Evolutionary conservation across 2,797 vertebrate genomes (phyloP), one percentile per base, ranked within the genome.

Genomic region (Cephalopachus bancanus): DNA sequence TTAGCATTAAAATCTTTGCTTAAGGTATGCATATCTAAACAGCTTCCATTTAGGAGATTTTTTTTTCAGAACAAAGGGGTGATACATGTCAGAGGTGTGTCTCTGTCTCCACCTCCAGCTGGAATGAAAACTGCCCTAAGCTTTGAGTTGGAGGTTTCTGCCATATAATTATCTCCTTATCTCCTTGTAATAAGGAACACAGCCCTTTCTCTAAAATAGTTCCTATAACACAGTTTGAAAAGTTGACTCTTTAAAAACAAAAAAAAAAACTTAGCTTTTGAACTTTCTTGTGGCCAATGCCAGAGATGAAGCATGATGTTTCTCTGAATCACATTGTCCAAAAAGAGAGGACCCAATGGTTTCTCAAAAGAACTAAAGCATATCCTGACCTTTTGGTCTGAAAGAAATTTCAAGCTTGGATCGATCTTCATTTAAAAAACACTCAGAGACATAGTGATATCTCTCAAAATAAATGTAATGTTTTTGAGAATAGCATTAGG

Each of bases 341-440:
- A 93, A 87, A 92, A 59, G 60, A 92, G 28, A 26, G 65, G 57
- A 85, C 10, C 30, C 6, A 74, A n/a, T 10, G 12, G 15, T 44
- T 87, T 17, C 30, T 91, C 67, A 81, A 76, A 24, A n/a, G 59
- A 76, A 93, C 30, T 59, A 20, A 86, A 57, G 33, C 19, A 2
- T 69, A 62, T 62, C 67, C 1, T 76, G 11, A 19, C n/a, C 10
- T 83, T 53, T 74, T 28, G 22, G 16, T 91, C 60, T 87, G 69
- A 75, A 69, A 76, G 16, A 67, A 91, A 30, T 79, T 28, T 88
- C 78, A 93, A 87, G n/a, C 49, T 62, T 84, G 30, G 28, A 15
- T 94, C 37, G 28, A 15, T 94, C 37, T 96, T 90, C 71, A 62
- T 78, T 76, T 84, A 57, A 92, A 67, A 24, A 1, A 62, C 49